Base-by-base conservation (phyloP, 2,113 vertebrate genomes). In the Thunnus maccoyii region DNA sequence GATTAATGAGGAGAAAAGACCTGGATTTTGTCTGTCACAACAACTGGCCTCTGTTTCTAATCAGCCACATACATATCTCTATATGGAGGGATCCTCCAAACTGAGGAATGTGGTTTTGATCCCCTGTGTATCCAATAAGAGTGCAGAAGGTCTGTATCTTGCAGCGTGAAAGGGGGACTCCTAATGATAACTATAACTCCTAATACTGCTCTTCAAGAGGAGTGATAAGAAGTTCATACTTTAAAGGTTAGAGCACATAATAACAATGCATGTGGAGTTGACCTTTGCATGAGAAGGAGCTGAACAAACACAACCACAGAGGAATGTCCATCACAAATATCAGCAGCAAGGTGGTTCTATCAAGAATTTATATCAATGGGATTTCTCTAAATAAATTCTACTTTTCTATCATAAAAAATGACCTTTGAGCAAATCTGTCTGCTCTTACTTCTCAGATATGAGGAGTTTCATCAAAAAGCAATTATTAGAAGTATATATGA, bases 11-110 rank as follows among this genome's bases (percentile, higher is more conserved):
- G 27, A 72, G 27, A 70, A 54, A 44, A 60, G 63, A 16, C 41
- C 91, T 92, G 88, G 69, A 5, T 74, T 89, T 56, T 63, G 56
- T 88, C 89, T 64, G 44, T 71, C 61, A 41, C 74, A 67, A 52
- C 15, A 11, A 17, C 52, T 0, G 56, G 60, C 22, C 64, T 76
- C 76, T 89, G 87, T 55, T 88, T 84, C 83, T 46, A 62, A 82
- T 91, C 80, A 92, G 22, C 51, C 51, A 68, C 66, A 78, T 60
- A 17, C 73, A 74, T 74, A 56, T 67, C 77, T 68, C 72, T 60
- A 44, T 44, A 55, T 11, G 64, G 25, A 69, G 44, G 57, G 46
- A 48, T 80, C 22, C 67, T 66, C 6, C 78, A 57, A 60, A 65
- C 64, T 32, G 64, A 64, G 20, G 84, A 90, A 91, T 89, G 78